phyloP scores from a whole-genome alignment of 2,797 vertebrate genomes.

The Channa striata region DNA sequence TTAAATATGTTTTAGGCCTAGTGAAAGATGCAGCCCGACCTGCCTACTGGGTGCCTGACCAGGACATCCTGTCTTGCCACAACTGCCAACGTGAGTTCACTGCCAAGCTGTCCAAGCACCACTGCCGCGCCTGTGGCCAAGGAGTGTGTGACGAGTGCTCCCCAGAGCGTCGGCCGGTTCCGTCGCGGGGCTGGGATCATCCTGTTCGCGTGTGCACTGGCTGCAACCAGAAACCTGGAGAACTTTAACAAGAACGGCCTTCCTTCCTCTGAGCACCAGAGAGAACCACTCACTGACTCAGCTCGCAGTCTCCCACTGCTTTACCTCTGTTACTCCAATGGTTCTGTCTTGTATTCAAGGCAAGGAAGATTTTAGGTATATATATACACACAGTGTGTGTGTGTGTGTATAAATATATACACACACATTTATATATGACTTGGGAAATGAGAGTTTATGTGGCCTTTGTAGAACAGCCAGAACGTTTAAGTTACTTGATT shows the following conservation, averaged over 20 bases:
- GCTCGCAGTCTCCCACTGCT: conserved; percentile 67
- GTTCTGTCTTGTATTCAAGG: conserved; percentile 72
- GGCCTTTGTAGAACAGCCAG: conserved; percentile 79
- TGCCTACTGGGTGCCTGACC: conserved; percentile 98
- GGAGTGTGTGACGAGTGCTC: conserved; percentile 98
- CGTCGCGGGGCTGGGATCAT: conserved; percentile 98
- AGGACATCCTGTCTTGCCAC: conserved; percentile 95
- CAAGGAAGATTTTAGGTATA: conserved; percentile 64
- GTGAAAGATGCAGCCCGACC: conserved; percentile 98
- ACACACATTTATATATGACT: no score
- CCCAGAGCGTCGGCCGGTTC: conserved; percentile 91
- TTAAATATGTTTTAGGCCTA: conserved; percentile 83
- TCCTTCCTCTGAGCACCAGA: conserved; percentile 64
- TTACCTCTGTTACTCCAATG: conserved; percentile 67
- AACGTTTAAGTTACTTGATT: conserved; percentile 72
- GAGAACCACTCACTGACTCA: conserved; percentile 64
- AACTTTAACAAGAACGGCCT: conserved; percentile 88
- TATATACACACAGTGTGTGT: not conserved
- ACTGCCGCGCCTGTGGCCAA: conserved; percentile 98
- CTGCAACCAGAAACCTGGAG: conserved; percentile 96
- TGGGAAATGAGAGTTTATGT: conserved; percentile 72
- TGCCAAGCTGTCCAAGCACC: conserved; percentile 97
- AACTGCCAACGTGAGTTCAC: conserved; percentile 95
- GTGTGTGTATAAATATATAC: not conserved
- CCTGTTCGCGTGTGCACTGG: conserved; percentile 94